These are phyloP conservation scores for Tympanoctomys barrerae DNA, from an alignment of 2,797 vertebrate species.

Conservation along the genomic window DNA sequence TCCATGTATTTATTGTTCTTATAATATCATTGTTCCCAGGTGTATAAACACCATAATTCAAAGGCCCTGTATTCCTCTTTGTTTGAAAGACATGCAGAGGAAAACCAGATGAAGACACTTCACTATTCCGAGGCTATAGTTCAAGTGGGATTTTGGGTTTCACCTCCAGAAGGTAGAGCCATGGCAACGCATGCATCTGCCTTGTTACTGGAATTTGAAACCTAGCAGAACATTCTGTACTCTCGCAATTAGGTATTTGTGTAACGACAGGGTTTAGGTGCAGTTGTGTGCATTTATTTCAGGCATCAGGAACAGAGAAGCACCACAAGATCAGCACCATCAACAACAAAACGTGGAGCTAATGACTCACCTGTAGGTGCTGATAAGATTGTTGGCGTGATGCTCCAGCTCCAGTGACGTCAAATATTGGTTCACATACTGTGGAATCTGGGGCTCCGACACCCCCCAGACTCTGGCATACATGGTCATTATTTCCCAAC, in stretches of 20 bases:
- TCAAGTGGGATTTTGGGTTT: neutral
- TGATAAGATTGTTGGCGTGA: slow-evolving; percentile 93
- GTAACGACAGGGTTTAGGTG: neutral
- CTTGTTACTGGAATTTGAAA: slow-evolving; percentile 18
- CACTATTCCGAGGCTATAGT: neutral
- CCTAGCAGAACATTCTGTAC: neutral
- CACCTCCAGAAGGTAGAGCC: neutral
- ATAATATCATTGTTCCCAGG: neutral
- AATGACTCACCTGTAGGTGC: slow-evolving; percentile 93
- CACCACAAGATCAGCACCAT: neutral
- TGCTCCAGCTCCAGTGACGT: slow-evolving; percentile 94
- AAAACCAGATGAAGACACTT: neutral
- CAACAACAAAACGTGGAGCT: neutral
- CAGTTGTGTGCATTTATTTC: neutral
- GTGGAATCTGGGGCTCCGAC: slow-evolving; percentile 92
- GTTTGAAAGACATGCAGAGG: neutral
- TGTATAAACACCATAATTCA: slow-evolving; percentile 11
- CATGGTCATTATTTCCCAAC: slow-evolving; percentile 95
- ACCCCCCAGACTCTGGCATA: slow-evolving; percentile 95
- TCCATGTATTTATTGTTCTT: slow-evolving; percentile 9
- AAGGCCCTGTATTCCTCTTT: neutral
- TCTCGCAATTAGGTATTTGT: neutral
- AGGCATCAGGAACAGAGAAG: neutral
- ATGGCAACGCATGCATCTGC: neutral
- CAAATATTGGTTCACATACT: slow-evolving; percentile 95